Conservation (phyloP, 30 jellyfish, hydroid and myxozoan genomes). For the Mastigias papua region DNA sequence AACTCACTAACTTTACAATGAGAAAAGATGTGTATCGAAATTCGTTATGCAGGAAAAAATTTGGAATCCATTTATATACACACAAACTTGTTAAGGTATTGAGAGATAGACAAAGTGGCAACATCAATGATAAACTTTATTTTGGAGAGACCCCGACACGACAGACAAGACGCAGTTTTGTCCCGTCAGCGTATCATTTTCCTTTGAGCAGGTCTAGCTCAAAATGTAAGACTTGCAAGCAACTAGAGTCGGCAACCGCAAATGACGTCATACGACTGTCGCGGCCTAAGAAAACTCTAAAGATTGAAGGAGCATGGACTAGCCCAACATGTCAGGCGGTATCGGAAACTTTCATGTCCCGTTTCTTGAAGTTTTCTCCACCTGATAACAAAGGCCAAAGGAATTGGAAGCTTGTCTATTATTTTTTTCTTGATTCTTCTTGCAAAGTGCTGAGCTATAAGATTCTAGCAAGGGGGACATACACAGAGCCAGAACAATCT, state of each 20-base stretch:
- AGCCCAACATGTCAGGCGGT: conserved; percentile 69
- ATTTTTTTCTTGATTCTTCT: conserved; percentile 62
- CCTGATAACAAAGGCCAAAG: conserved; percentile 40
- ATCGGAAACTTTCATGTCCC: conserved; percentile 66
- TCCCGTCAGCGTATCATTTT: conserved; percentile 75
- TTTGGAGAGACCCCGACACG: conserved; percentile 80
- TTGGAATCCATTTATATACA: conserved; percentile 77
- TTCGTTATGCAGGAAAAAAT: conserved; percentile 40
- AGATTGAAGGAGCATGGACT: conserved; percentile 68
- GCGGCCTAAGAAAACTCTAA: conserved; percentile 1
- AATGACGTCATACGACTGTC: conserved; percentile 19
- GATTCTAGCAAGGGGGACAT: conserved; percentile 71
- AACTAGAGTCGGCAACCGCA: conserved; percentile 52
- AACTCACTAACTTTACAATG: conserved; percentile 54
- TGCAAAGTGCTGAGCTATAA: conserved; percentile 74
- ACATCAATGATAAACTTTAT: conserved; percentile 55
- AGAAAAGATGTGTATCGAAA: conserved; percentile 50
- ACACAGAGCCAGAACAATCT: conserved; percentile 46
- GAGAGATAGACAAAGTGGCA: conserved; percentile 28
- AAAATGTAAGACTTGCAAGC: conserved; percentile 58
- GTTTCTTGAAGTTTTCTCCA: conserved; percentile 52
- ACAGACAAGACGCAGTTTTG: conserved; percentile 39
- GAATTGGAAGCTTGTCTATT: conserved; percentile 63
- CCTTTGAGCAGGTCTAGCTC: conserved; percentile 69
- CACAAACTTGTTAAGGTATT: conserved; percentile 34